Evolutionary conservation across 2,888 invertebrate genomes (phyloP).

Genomic region (Pimpla rufipes): DNA sequence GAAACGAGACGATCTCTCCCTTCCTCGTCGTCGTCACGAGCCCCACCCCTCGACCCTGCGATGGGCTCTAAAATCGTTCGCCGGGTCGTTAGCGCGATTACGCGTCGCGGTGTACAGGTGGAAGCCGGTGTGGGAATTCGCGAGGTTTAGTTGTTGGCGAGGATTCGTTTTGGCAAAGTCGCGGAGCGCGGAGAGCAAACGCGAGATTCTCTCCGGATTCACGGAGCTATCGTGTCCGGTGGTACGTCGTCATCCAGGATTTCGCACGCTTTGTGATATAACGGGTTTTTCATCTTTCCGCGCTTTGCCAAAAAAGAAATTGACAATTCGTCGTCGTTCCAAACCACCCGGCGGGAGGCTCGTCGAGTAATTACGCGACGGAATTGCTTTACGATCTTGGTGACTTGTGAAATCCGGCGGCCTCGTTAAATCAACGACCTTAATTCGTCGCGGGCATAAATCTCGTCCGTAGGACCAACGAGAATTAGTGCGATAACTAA

Average conservation of each 20-base stretch:
- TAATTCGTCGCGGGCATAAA: conserved; percentile 48
- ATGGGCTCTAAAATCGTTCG: conserved; percentile 80
- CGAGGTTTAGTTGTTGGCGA: conserved; percentile 80
- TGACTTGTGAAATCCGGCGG: conserved; percentile 50
- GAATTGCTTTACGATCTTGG: conserved; percentile 52
- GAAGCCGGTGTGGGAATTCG: conserved; percentile 68
- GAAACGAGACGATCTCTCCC: not conserved
- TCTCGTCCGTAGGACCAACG: not conserved
- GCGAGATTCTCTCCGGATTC: conserved; percentile 20
- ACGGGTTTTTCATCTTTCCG: conserved; percentile 29
- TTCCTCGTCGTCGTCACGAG: conserved; percentile 12
- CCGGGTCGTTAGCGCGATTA: conserved; percentile 80
- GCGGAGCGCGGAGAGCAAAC: conserved; percentile 20
- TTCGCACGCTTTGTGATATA: not conserved
- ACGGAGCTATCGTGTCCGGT: not conserved
- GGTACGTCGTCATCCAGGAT: conserved; percentile 51
- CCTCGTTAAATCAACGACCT: conserved; percentile 58
- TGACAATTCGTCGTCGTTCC: conserved; percentile 12
- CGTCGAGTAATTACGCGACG: conserved; percentile 47
- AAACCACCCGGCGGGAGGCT: too few relatives aligned
- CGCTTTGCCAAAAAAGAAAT: conserved; percentile 50
- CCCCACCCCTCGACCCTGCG: conserved; percentile 71
- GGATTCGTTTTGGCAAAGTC: conserved; percentile 81
- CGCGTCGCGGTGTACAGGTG: conserved; percentile 77
- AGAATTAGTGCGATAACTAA: conserved; percentile 10